Percentiles rank a stretch among this genome's conserved stretches.
Conservation (phyloP, 2,797 vertebrate species). For the Botia almorhae region DNA sequence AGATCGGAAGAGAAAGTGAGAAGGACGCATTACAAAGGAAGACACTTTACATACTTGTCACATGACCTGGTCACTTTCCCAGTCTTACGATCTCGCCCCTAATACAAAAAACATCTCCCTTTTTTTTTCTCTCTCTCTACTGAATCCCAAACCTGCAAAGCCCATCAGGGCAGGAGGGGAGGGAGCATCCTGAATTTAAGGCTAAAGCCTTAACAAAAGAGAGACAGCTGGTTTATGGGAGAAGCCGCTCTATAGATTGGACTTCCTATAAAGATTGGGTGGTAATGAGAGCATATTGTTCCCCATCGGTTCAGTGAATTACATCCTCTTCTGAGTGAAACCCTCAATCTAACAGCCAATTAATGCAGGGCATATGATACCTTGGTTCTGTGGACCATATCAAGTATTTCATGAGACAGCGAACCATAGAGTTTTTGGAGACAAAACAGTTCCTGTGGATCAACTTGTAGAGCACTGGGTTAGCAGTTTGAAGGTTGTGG, state of each 20-base stretch:
- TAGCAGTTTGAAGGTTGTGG: no score
- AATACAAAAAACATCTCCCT: background rate
- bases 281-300: conserved; percentile 37
- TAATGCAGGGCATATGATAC: conserved; percentile 26
- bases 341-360: conserved; percentile 41
- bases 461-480: no score
- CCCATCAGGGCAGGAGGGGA: conserved; percentile 68
- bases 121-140: conserved; percentile 50
- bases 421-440: conserved; percentile 19
- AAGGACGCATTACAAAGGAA: conserved; percentile 44
- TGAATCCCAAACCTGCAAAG: conserved; percentile 72
- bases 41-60: conserved; percentile 58
- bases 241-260: conserved; percentile 58
- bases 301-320: conserved; percentile 30
- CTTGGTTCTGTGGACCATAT: conserved; percentile 34
- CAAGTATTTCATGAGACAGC: conserved; percentile 19
- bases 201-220: conserved; percentile 68
- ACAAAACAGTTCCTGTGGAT: no score
- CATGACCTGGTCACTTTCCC: conserved; percentile 68
- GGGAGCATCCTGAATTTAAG: conserved; percentile 58
- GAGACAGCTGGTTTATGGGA: conserved; percentile 66
- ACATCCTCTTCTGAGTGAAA: conserved; percentile 54
- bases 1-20: conserved; percentile 43
- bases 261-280: conserved; percentile 46
- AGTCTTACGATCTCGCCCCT: conserved; percentile 45